Percentiles rank a stretch among this genome's conserved stretches.
phyloP scores from a whole-genome alignment of 2,113 vertebrate genomes.

The Gambusia holbrooki region DNA sequence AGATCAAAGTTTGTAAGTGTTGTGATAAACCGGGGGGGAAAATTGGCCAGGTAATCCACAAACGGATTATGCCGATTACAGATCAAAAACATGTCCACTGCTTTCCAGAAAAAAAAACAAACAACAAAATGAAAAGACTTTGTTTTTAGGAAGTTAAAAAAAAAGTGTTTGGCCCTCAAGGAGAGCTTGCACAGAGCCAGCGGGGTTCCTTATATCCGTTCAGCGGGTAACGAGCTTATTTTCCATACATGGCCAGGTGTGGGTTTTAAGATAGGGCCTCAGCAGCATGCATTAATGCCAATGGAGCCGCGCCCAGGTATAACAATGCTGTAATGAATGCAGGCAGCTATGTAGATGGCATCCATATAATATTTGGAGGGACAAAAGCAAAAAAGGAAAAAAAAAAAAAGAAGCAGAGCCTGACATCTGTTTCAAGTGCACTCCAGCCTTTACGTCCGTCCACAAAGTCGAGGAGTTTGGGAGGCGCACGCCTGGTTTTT shows the following conservation, averaged over 20 bases:
- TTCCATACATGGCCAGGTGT: slow-evolving; percentile 78
- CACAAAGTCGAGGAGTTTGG: slow-evolving; percentile 69
- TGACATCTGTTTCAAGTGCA: slow-evolving; percentile 77
- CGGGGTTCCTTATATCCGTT: slow-evolving; percentile 68
- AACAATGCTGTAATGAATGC: slow-evolving; percentile 72
- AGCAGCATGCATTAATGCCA: slow-evolving; percentile 69
- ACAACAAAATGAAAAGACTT: slow-evolving; percentile 55
- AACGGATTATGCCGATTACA: slow-evolving; percentile 78
- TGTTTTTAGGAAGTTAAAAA: slow-evolving; percentile 42
- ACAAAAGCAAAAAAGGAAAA: slow-evolving; percentile 1
- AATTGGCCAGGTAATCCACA: slow-evolving; percentile 70
- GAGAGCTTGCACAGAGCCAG: slow-evolving; percentile 67
- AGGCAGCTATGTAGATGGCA: slow-evolving; percentile 67
- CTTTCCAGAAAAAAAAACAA: slow-evolving; percentile 31
- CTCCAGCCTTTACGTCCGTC: slow-evolving; percentile 73
- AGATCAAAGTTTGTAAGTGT: slow-evolving; percentile 64
- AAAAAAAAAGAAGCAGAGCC: slow-evolving; percentile 34
- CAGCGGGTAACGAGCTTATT: slow-evolving; percentile 71
- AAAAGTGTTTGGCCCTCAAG: slow-evolving; percentile 64
- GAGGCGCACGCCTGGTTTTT: slow-evolving; percentile 70
- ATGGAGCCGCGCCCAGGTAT: slow-evolving; percentile 65
- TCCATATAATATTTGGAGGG: slow-evolving; percentile 72
- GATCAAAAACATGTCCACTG: slow-evolving; percentile 70
- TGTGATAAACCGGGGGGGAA: slow-evolving; percentile 56
- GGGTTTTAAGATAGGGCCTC: slow-evolving; percentile 81